A percentile compares a stretch with the other conserved stretches of the same genome.
Evolutionary conservation across 92 coral and sea anemone species (phyloP).

Genomic region (Actinostola sp.): DNA sequence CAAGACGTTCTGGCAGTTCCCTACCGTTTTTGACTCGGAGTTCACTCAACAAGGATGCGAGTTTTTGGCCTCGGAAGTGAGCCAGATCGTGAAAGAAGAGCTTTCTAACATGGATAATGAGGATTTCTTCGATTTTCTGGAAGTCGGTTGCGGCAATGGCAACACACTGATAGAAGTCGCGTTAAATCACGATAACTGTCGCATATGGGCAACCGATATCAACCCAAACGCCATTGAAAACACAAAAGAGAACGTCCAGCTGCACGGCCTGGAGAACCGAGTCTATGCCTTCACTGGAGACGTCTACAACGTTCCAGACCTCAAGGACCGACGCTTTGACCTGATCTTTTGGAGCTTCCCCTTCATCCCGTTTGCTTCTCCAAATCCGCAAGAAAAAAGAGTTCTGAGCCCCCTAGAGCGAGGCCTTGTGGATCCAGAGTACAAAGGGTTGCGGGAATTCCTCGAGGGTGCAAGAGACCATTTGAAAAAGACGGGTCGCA

Average conservation of each 20-base stretch:
- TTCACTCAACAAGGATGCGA: constrained; percentile 33
- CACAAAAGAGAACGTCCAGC: constrained; percentile 51
- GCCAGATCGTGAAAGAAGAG: constrained; percentile 33
- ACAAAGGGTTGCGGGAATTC: constrained; percentile 52
- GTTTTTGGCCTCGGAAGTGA: constrained; percentile 29
- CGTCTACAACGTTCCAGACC: constrained; percentile 50
- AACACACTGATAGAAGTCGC: constrained; percentile 49
- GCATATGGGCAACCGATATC: constrained; percentile 59
- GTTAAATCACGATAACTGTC: constrained; percentile 32
- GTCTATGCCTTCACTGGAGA: constrained; percentile 42
- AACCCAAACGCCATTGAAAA: constrained; percentile 53
- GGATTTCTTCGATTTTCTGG: constrained; percentile 36
- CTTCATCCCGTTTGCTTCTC: constrained; percentile 22
- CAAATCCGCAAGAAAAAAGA: constrained; percentile 24
- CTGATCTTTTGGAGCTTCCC: constrained; percentile 64
- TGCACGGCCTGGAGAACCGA: constrained; percentile 49
- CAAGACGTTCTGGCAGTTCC: constrained; percentile 50
- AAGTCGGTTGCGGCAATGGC: constrained; percentile 65
- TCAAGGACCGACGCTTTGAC: constrained; percentile 45
- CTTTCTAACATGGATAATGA: constrained; percentile 15
- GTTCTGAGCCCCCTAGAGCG: constrained; percentile 38
- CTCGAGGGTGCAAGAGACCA: constrained; percentile 54
- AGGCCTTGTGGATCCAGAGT: constrained; percentile 52
- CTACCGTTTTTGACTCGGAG: constrained; percentile 60
- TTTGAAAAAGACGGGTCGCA: constrained; percentile 43